These are phyloP conservation scores for Beroe ovata DNA, from an alignment of 37 sponge, comb jelly and placozoan species.

Conservation along the genomic window DNA sequence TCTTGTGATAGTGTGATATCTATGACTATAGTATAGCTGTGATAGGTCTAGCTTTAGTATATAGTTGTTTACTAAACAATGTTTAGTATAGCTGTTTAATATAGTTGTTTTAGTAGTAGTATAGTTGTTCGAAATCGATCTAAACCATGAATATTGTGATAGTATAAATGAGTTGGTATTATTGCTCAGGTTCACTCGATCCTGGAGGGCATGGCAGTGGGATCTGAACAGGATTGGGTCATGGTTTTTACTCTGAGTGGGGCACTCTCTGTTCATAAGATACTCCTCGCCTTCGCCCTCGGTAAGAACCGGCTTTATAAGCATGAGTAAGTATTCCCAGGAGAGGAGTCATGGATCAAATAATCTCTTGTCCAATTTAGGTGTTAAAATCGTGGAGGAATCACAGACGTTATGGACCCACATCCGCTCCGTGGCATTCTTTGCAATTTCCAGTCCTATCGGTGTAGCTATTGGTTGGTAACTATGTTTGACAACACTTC, in stretches of 20 bases:
- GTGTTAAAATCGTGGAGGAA: slow-evolving; percentile 48
- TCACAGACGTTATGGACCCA: slow-evolving; percentile 10
- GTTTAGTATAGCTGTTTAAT: too few relatives aligned
- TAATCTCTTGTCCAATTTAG: too few relatives aligned
- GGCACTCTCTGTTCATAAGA: slow-evolving; percentile 34
- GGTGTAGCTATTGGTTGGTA: slow-evolving; percentile 29
- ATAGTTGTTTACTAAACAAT: too few relatives aligned
- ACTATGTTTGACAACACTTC: too few relatives aligned
- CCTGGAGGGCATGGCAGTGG: slow-evolving; percentile 55
- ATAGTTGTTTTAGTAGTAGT: too few relatives aligned
- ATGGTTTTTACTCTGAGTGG: slow-evolving; percentile 54
- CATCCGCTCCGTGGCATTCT: slow-evolving; percentile 49
- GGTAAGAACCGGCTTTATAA: slow-evolving; percentile 10
- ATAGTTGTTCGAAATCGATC: too few relatives aligned
- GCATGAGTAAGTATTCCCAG: too few relatives aligned
- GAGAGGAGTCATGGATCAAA: too few relatives aligned
- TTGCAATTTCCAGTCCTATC: slow-evolving; percentile 59
- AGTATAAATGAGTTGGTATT: not conserved
- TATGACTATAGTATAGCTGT: too few relatives aligned
- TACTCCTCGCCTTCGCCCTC: slow-evolving; percentile 42
- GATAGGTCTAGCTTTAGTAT: too few relatives aligned
- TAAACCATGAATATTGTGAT: too few relatives aligned
- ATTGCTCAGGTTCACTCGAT: slow-evolving; percentile 53
- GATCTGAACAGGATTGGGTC: slow-evolving; percentile 55
- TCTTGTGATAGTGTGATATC: too few relatives aligned